Evolutionary conservation across 2,888 invertebrate genomes (phyloP).

Genomic region (Tuberolachnus salignus): DNA sequence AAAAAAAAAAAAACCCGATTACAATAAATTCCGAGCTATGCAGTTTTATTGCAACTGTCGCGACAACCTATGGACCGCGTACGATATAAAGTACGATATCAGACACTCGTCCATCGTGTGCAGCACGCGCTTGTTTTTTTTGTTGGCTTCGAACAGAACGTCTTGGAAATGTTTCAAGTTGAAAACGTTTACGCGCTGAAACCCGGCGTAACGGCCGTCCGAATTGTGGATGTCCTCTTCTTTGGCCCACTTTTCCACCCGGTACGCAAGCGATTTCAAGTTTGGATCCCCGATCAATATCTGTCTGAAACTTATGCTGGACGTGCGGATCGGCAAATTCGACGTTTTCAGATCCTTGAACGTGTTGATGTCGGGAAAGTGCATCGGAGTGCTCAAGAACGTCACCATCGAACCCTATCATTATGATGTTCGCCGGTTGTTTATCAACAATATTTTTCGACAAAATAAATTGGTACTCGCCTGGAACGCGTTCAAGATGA

Average conservation of each 20-base stretch:
- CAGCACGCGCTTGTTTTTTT: constrained; percentile 61
- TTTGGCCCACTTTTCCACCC: constrained; percentile 46
- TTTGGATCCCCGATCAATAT: constrained; percentile 61
- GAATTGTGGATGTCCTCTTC: constrained; percentile 46
- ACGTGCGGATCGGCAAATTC: constrained; percentile 62
- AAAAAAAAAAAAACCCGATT: neutral
- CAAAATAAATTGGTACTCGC: neutral
- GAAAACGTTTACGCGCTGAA: constrained; percentile 58
- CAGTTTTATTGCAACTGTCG: neutral
- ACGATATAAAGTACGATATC: constrained; percentile 63
- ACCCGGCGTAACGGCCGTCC: constrained; percentile 56
- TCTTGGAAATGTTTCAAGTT: constrained; percentile 58
- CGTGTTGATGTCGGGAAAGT: constrained; percentile 64
- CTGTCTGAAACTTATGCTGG: constrained; percentile 61
- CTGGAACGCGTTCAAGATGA: constrained; percentile 48
- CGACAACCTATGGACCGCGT: constrained; percentile 62
- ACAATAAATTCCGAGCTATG: neutral
- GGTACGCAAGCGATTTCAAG: constrained; percentile 35
- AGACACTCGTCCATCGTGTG: constrained; percentile 65
- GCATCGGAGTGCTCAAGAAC: constrained; percentile 63
- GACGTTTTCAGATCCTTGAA: constrained; percentile 63
- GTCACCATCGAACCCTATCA: constrained; percentile 64
- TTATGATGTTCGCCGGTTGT: too few relatives aligned
- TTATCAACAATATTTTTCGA: too few relatives aligned
- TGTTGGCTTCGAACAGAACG: constrained; percentile 56